Evolutionary conservation across 2,797 vertebrate species (phyloP).

Genomic region (Pangasius sanitwongsei): DNA sequence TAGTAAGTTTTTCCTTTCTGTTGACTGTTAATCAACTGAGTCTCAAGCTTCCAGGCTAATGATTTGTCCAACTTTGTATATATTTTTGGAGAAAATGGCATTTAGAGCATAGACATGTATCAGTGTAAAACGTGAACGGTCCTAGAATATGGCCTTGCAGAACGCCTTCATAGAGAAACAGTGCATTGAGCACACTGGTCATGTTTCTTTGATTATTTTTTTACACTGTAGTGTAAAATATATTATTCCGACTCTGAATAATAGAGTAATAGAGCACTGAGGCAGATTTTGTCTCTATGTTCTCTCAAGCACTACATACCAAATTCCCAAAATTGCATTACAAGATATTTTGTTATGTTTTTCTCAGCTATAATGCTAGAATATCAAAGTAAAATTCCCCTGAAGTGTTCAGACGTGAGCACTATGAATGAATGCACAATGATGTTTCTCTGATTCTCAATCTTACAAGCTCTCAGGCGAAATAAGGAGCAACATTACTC

Average conservation of each 20-base stretch:
- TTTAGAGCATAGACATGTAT: background rate
- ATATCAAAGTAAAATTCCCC: constrained; percentile 14
- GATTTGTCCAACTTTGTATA: background rate
- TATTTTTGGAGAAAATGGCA: background rate
- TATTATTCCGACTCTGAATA: background rate
- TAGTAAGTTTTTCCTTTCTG: background rate
- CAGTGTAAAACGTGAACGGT: background rate
- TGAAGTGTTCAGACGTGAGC: background rate
- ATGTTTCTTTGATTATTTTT: background rate
- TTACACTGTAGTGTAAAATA: background rate
- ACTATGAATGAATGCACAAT: constrained; percentile 6
- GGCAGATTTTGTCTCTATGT: background rate
- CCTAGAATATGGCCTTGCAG: background rate
- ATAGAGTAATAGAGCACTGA: background rate
- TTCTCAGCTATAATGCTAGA: constrained; percentile 1
- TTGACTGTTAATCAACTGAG: background rate
- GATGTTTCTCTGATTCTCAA: constrained; percentile 2
- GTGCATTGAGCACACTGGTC: background rate
- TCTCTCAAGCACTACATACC: background rate
- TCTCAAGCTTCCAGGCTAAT: background rate
- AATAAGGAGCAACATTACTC: constrained; percentile 7
- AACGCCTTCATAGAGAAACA: background rate
- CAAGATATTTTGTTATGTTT: background rate
- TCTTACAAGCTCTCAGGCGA: background rate
- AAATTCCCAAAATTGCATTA: constrained; percentile 7